Percentiles rank a stretch among this genome's conserved stretches.
phyloP scores from a whole-genome alignment of 2,113 vertebrate species.

The Hemiprocne comata region DNA sequence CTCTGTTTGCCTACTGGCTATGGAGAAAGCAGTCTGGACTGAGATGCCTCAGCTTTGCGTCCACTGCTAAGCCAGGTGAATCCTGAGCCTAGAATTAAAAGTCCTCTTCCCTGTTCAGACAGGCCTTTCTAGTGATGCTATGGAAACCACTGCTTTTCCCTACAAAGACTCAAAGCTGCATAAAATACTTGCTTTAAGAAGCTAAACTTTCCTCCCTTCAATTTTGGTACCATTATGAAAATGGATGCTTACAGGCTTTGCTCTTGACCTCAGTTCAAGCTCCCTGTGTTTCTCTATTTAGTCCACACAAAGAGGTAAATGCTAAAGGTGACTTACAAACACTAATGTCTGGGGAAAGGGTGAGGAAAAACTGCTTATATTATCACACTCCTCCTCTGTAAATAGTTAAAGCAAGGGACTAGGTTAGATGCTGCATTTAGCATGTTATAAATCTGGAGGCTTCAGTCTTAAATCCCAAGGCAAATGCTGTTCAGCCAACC shows the following conservation, averaged over 20 bases:
- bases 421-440: background rate
- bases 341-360: background rate
- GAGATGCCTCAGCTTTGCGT: background rate
- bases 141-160: background rate
- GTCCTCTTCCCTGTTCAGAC: background rate
- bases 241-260: background rate
- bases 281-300: slow-evolving; percentile 2
- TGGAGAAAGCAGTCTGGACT: background rate
- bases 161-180: background rate
- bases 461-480: slow-evolving; percentile 19
- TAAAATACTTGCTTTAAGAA: background rate
- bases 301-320: slow-evolving; percentile 10
- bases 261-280: slow-evolving; percentile 41
- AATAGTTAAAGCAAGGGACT: slow-evolving; percentile 10
- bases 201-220: background rate
- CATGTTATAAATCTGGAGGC: slow-evolving; percentile 2
- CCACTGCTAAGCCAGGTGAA: background rate
- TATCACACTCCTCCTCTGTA: background rate
- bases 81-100: background rate
- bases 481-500: background rate
- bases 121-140: background rate
- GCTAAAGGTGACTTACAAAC: background rate
- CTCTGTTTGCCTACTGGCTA: background rate
- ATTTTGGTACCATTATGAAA: background rate
- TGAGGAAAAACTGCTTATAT: background rate